A percentile compares a stretch with the other conserved stretches of the same genome.
Conservation (phyloP, 2,113 vertebrate species). For the Elephantulus edwardii region DNA sequence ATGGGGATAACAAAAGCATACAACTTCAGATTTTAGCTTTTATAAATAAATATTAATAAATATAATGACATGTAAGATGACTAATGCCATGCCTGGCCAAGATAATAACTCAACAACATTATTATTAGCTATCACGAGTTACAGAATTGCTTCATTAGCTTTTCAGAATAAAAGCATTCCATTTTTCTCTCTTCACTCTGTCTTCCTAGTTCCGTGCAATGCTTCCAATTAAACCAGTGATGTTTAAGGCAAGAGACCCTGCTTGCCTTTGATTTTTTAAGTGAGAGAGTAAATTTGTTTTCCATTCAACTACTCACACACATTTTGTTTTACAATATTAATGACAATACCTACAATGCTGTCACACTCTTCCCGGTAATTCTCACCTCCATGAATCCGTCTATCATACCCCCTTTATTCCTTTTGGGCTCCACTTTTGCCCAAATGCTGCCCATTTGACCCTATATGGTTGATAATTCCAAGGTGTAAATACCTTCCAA, state of each 20-base stretch:
- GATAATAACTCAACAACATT: slow-evolving; percentile 3
- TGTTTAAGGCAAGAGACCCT: neutral
- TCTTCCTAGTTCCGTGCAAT: slow-evolving; percentile 29
- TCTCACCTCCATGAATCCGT: no score
- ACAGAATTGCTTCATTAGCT: slow-evolving; percentile 56
- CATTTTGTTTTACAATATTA: no score
- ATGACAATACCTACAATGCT: no score
- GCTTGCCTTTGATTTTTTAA: no score
- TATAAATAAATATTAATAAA: neutral
- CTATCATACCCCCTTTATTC: no score
- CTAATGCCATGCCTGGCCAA: neutral
- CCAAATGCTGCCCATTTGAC: no score
- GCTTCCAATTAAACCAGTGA: neutral
- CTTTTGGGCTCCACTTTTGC: neutral
- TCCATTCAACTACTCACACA: no score
- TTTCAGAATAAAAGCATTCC: slow-evolving; percentile 43
- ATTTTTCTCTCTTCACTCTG: slow-evolving; percentile 27
- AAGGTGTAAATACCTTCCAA: no score
- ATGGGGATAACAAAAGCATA: neutral
- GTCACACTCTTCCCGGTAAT: no score
- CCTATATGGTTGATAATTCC: no score
- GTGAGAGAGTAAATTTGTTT: no score
- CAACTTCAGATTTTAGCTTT: neutral
- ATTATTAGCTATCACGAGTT: slow-evolving; percentile 63
- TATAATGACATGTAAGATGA: neutral